Base-by-base conservation (phyloP, 2,888 invertebrate species). In the Cactoblastis cactorum region DNA sequence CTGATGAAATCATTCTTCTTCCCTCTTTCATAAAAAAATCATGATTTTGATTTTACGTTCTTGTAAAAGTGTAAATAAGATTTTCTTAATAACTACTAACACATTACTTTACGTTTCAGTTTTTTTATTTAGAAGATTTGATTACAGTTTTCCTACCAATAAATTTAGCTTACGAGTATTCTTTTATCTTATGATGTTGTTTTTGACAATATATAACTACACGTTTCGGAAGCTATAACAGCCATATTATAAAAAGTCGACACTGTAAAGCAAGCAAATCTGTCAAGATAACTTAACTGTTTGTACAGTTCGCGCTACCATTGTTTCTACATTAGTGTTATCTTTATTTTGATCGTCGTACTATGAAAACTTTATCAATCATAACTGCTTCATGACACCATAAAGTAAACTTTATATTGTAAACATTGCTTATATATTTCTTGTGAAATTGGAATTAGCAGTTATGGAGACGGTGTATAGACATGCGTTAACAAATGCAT, bases 281-380 rank as follows among this genome's bases (percentile, higher is more conserved):
- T 83, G 82, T 84, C 86, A 83, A 82, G 87, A 88, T 87, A 87
- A 83, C 65, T 58, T 63, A 66, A 69, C 59, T 80, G 80, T 86
- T 81, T 85, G 75, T 73, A 63, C 71, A 71, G 62, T 66, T 63
- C 63, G 68, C 65, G 64, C 64, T 65, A 73, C 71, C 72, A 70
- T 80, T 81, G 77, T 81, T 77, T 71, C 60, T 67, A 62, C 62
- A 62, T 61, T 69, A 59, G 24, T 18, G 3, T 49, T 49, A 65
- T 63, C 63, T 69, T 65, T 68, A 64, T 67, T 66, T 63, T 59
- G 62, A 59, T 41, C 41, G 49, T 52, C 55, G 57, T 62, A 60
- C 48, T 59, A 58, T 57, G 59, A 59, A 63, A 56, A 58, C 63
- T 51, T 54, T 59, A 45, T 56, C 55, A 52, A 49, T 49, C 49